Percentiles rank a stretch among this genome's conserved stretches.
Conservation (phyloP, 1,140 invertebrate genomes). For the Bombus pascuorum region DNA sequence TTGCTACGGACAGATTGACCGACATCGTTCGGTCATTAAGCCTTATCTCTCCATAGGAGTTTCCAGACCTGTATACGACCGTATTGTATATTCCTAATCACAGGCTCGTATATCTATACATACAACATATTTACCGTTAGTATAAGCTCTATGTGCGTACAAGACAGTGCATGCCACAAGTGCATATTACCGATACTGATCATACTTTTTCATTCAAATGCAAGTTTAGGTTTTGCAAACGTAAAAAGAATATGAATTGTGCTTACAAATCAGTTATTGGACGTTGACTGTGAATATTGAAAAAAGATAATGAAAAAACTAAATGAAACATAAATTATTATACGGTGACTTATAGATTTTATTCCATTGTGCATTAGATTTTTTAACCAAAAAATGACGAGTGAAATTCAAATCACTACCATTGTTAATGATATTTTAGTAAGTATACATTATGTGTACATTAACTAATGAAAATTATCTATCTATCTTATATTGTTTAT, state of each 20-base stretch:
- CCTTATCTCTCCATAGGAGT: too few species aligned
- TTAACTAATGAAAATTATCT: not conserved
- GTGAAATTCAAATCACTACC: constrained; percentile 84
- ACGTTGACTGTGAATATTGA: not conserved
- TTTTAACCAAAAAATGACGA: constrained; percentile 75
- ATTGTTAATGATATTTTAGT: constrained; percentile 88
- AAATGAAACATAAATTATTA: not conserved
- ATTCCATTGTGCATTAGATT: not conserved
- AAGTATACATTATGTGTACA: constrained; percentile 68
- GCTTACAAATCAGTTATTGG: not conserved
- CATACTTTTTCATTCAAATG: not conserved
- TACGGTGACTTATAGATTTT: not conserved
- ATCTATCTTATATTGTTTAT: not conserved
- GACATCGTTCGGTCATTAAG: too few species aligned
- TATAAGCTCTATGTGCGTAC: too few species aligned
- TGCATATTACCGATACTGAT: not conserved
- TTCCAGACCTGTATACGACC: too few species aligned
- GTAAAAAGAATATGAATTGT: constrained; percentile 24
- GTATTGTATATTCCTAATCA: too few species aligned
- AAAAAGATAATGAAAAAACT: not conserved
- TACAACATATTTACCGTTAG: too few species aligned
- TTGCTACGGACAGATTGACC: too few species aligned
- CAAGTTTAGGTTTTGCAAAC: constrained; percentile 6
- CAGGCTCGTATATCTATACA: too few species aligned
- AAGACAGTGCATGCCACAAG: too few species aligned